Evolutionary conservation across 2,888 invertebrate genomes (phyloP).

Genomic region (Hemistola chrysoprasaria): DNA sequence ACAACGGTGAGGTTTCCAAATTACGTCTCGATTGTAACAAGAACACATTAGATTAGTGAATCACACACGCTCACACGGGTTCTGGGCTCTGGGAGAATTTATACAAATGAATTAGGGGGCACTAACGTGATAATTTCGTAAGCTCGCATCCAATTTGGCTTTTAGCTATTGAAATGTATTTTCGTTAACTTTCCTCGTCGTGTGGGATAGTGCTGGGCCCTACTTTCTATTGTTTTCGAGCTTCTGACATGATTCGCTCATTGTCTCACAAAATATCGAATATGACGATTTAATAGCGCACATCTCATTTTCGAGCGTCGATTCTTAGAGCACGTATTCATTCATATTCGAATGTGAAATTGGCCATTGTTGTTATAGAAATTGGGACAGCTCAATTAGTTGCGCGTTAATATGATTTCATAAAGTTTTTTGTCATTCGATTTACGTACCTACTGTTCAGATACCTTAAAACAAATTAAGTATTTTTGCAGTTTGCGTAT

Average conservation of each 20-base stretch:
- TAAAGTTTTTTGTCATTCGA: slow-evolving; percentile 18
- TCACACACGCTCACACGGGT: slow-evolving; percentile 61
- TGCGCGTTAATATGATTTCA: slow-evolving; percentile 18
- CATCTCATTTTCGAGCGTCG: slow-evolving; percentile 48
- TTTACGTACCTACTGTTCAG: no score
- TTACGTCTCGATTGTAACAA: slow-evolving; percentile 53
- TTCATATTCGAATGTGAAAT: slow-evolving; percentile 41
- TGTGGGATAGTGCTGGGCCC: slow-evolving; percentile 36
- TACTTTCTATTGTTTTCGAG: slow-evolving; percentile 66
- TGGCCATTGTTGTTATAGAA: slow-evolving; percentile 55
- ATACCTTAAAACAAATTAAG: no score
- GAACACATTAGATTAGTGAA: slow-evolving; percentile 68
- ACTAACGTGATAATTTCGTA: slow-evolving; percentile 73
- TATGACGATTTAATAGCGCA: slow-evolving; percentile 60
- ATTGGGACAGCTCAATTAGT: slow-evolving; percentile 36
- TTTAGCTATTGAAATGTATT: slow-evolving; percentile 77
- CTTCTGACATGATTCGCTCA: slow-evolving; percentile 38
- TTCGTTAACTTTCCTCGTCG: slow-evolving; percentile 73
- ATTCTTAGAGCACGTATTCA: slow-evolving; percentile 54
- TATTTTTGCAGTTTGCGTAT: no score
- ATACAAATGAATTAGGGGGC: slow-evolving; percentile 67
- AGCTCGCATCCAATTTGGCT: slow-evolving; percentile 70
- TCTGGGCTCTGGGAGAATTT: slow-evolving; percentile 68
- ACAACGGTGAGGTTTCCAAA: slow-evolving; percentile 53
- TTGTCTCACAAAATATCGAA: slow-evolving; percentile 49